Evolutionary conservation across 2,888 invertebrate genomes (phyloP), one percentile per base, ranked within the genome.

Genomic region (Zygaena filipendulae): DNA sequence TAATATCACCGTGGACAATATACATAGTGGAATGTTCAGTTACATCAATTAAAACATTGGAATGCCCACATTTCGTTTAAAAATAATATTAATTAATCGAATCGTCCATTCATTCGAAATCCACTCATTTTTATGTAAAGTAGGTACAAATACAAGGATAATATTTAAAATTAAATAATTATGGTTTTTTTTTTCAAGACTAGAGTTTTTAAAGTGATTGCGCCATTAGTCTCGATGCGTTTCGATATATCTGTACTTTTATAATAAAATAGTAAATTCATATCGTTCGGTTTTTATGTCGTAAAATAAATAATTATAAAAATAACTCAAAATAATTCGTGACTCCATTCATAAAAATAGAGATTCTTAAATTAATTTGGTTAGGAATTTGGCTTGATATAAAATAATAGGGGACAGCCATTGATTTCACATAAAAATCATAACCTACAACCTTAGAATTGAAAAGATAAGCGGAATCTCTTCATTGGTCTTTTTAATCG

Each of bases 201-300:
- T 75, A 75, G 75, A 75, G 57, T 57, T 62, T 59, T 58, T 60
- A 6, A 74, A 72, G 70, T 72, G 71, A 56, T 60, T 57, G 61
- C 66, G 74, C 66, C 74, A 59, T 58, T 63, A 68, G 62, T 62
- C 55, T 57, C 50, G 35, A 43, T 47, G 41, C 12, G n/a, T n/a
- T n/a, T n/a, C n/a, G n/a, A 33, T 33, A 30, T 41, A 42, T 61
- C 61, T 64, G 47, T 61, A 62, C 59, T 61, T 47, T 39, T 40
- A 43, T 30, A 39, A 33, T 32, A 27, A 23, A 28, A 35, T n/a
- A n/a, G n/a, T n/a, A n/a, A n/a, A n/a, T n/a, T n/a, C n/a, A n/a
- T n/a, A n/a, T n/a, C n/a, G n/a, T n/a, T n/a, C n/a, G n/a, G n/a
- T n/a, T n/a, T n/a, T n/a, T n/a, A n/a, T n/a, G n/a, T n/a, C n/a